A percentile compares a stretch with the other conserved stretches of the same genome.
These are phyloP conservation scores for Rotaria socialis DNA, from an alignment of 2,888 invertebrate genomes.

Conservation along the genomic window DNA sequence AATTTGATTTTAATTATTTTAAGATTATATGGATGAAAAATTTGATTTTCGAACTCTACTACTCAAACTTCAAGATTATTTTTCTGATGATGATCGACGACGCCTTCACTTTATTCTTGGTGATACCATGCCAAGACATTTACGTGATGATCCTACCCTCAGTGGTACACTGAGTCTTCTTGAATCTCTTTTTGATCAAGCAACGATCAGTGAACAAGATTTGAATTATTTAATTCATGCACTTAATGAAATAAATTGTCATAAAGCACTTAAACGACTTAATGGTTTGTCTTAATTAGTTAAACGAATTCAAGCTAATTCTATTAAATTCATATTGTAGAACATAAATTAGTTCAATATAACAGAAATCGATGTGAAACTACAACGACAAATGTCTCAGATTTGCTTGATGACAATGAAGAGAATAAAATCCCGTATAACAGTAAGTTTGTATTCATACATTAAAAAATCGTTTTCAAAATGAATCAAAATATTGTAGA, in stretches of 20 bases:
- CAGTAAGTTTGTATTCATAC: no score
- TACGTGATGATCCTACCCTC: not conserved
- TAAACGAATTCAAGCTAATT: no score
- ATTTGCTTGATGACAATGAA: no score
- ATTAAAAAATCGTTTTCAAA: no score
- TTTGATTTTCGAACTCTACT: constrained; percentile 6
- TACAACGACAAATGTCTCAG: no score
- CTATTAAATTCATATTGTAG: no score
- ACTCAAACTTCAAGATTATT: not conserved
- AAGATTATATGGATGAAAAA: not conserved
- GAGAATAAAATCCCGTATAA: no score
- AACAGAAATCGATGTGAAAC: no score
- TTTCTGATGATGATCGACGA: not conserved
- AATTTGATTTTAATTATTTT: no score
- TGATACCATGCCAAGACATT: not conserved
- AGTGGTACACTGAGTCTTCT: not conserved
- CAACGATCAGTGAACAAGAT: not conserved
- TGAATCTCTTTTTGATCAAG: not conserved
- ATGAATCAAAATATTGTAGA: no score
- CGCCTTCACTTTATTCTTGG: not conserved
- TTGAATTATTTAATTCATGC: not conserved
- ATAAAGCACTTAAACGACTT: not conserved
- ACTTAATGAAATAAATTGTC: not conserved
- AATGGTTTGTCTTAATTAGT: not conserved
- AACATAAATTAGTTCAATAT: no score